Base-by-base conservation (phyloP, 2,888 invertebrate species). In the Pollenia griseotomentosa region DNA sequence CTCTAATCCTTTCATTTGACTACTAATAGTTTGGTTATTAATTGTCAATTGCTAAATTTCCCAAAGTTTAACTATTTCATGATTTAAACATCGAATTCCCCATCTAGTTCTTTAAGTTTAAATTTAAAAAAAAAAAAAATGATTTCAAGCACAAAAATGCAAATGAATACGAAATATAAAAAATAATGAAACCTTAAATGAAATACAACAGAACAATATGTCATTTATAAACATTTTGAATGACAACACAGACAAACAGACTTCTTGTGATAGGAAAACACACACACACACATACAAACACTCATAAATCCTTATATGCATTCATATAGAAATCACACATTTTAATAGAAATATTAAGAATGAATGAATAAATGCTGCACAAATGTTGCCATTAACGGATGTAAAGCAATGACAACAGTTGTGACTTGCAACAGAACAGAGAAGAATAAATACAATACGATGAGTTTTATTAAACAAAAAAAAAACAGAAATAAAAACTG, bases 321-420 rank as follows among this genome's bases (percentile, higher is more conserved):
- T 33, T 33, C 33, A 33, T 16, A 46, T 11, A 68, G 16, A 79
- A 33, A n/a, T 44, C 40, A 84, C 40, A 73, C 71, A 79, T 86
- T 82, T 78, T 74, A 81, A 87, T 78, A 82, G 66, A 84, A 87
- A 84, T 78, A 78, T 78, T 66, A 84, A 87, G 78, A 84, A 73
- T 77, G 83, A 87, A 81, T 82, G 82, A 82, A 79, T 77, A 73
- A 77, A 71, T 75, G 59, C 63, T 74, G 81, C 55, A 74, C 84
- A 87, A 84, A 82, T 84, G 87, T 84, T 81, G 55, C 87, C 78
- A 87, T 87, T 87, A 87, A 84, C 87, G 87, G 84, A 87, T 87
- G 84, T 82, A 74, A 82, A 68, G 77, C 77, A 75, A 12, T 44
- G 66, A 78, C 84, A 87, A 78, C 74, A 82, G 65, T 71, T 86